These are phyloP conservation scores for Leptoclinus maculatus DNA, from an alignment of 2,797 vertebrate genomes.

Conservation along the genomic window DNA sequence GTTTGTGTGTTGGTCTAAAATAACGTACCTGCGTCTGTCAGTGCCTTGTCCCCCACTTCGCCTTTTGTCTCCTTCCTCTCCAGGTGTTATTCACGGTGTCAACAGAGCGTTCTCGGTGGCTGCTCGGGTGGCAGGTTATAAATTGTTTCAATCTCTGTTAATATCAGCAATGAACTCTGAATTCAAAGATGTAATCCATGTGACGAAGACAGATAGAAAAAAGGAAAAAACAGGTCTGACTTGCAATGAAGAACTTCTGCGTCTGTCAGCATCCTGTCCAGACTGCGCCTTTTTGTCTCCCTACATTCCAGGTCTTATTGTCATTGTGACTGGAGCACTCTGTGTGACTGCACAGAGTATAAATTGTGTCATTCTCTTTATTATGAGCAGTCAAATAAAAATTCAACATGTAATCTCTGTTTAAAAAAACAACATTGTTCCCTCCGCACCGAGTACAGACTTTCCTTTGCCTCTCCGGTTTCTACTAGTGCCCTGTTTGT, in stretches of 20 bases:
- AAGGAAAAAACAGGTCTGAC: background rate
- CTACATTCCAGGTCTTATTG: background rate
- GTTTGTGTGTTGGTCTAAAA: background rate
- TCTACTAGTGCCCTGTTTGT: background rate
- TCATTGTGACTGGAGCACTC: background rate
- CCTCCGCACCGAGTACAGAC: background rate
- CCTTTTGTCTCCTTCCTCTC: background rate
- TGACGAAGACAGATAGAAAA: background rate
- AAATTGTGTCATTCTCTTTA: too few relatives aligned
- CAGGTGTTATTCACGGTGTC: background rate
- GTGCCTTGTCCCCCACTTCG: background rate
- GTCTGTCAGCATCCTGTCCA: background rate
- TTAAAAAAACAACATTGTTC: background rate
- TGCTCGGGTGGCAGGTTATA: background rate
- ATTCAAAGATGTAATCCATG: background rate
- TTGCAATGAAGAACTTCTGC: background rate
- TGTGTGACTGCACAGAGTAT: background rate
- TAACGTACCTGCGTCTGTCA: background rate
- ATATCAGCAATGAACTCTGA: background rate
- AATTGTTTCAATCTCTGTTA: background rate
- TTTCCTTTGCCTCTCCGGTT: background rate
- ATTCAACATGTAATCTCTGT: background rate
- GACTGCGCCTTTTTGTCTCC: background rate
- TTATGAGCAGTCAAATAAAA: too few relatives aligned
- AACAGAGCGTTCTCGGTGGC: background rate